phyloP scores from a whole-genome alignment of 2,797 vertebrate species.

The Gobio occitaniae region DNA sequence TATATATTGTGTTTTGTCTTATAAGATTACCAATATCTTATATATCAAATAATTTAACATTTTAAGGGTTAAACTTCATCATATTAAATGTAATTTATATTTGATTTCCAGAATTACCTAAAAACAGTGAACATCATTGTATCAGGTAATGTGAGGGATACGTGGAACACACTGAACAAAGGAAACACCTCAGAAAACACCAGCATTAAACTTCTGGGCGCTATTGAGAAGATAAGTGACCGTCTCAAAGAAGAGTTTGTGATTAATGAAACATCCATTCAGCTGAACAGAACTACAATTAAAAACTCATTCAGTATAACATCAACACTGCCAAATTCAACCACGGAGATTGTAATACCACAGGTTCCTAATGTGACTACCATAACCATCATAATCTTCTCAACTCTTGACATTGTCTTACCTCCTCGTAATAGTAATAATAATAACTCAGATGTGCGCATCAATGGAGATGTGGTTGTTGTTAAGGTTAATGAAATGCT shows the following conservation, averaged over 20 bases:
- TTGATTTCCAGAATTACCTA: slow-evolving; percentile 79
- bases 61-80: background rate
- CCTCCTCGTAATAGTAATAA: slow-evolving; percentile 44
- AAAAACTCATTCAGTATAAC: slow-evolving; percentile 39
- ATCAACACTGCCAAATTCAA: slow-evolving; percentile 65
- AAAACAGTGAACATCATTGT: slow-evolving; percentile 74
- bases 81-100: background rate
- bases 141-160: slow-evolving; percentile 43
- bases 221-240: slow-evolving; percentile 77
- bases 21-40: background rate
- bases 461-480: slow-evolving; percentile 80
- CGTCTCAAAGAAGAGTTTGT: slow-evolving; percentile 40
- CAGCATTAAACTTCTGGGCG: slow-evolving; percentile 76
- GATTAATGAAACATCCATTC: slow-evolving; percentile 64
- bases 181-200: slow-evolving; percentile 52
- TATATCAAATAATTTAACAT: background rate
- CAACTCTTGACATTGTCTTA: slow-evolving; percentile 77
- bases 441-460: slow-evolving; percentile 8
- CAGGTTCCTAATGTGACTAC: background rate
- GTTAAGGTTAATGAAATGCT: slow-evolving; percentile 69
- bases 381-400: slow-evolving; percentile 82
- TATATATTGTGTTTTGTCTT: background rate
- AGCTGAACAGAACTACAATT: slow-evolving; percentile 69
- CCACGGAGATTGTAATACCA: slow-evolving; percentile 70
- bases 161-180: slow-evolving; percentile 77